Evolutionary conservation across 2,888 invertebrate genomes (phyloP).

Genomic region (Trachelus stipa): DNA sequence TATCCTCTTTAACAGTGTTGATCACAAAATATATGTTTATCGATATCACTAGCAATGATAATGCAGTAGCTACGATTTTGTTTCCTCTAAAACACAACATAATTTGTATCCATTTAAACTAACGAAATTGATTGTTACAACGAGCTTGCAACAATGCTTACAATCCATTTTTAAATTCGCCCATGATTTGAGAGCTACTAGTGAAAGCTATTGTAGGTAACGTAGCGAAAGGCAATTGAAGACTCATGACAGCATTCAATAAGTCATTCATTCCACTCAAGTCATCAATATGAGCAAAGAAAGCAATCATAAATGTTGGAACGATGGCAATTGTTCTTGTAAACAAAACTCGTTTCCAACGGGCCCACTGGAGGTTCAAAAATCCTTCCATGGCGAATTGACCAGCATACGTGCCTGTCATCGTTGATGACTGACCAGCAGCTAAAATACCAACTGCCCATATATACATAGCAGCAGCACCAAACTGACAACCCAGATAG

Average conservation of each 20-base stretch:
- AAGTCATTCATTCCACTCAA: constrained; percentile 86
- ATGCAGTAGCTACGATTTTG: constrained; percentile 75
- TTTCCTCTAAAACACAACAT: constrained; percentile 71
- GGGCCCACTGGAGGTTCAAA: constrained; percentile 84
- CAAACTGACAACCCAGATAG: constrained; percentile 82
- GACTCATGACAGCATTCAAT: constrained; percentile 87
- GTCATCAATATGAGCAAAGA: constrained; percentile 76
- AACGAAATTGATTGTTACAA: constrained; percentile 8
- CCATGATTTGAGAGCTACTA: constrained; percentile 82
- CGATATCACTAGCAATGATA: constrained; percentile 78
- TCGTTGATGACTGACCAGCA: constrained; percentile 86
- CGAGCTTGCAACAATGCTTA: constrained; percentile 64
- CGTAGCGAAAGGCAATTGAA: constrained; percentile 89
- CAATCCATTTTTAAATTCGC: constrained; percentile 85
- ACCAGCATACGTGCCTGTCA: constrained; percentile 86
- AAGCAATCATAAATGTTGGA: constrained; percentile 78
- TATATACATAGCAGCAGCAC: constrained; percentile 82
- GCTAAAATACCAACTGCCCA: constrained; percentile 87
- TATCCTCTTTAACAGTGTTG: constrained; percentile 69
- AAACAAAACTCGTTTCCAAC: constrained; percentile 88
- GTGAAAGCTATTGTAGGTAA: constrained; percentile 90
- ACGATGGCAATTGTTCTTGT: constrained; percentile 87
- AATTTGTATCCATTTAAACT: constrained; percentile 7
- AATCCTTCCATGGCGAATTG: constrained; percentile 93
- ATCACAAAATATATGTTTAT: constrained; percentile 86